Base-by-base conservation (phyloP, 2,113 vertebrate genomes). In the Craseonycteris thonglongyai region DNA sequence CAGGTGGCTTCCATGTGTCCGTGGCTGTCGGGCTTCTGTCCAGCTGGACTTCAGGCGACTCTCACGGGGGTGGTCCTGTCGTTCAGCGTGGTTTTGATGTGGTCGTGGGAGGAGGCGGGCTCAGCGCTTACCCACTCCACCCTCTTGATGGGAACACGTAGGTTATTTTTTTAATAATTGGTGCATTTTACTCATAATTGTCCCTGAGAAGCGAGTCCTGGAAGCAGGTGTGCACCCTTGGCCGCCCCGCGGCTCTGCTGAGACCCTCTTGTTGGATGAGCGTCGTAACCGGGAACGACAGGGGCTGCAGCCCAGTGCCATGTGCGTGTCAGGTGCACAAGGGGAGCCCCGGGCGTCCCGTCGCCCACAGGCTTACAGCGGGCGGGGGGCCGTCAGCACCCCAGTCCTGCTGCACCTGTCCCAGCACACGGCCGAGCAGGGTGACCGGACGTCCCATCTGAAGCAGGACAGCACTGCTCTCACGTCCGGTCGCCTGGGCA, bases 181-280 rank as follows among this genome's bases (percentile, higher is more conserved):
- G 4, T 9, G 7, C 3, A 4, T 19, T 15, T 83, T 28, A 7
- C 33, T 22, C 11, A 10, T 0, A 35, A 18, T 13, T 2, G 3
- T 2, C 5, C 14, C 33, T 24, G 16, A 6, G 6, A 16, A 7
- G n/a, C 5, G 0, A 7, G 45, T 22, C 7, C 19, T 6, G 33
- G 22, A 3, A 1, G 19, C n/a, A 7, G 28, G 1, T 3, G 3
- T 30, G 49, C 12, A 0, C 4, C 7, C 12, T 0, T 0, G 3
- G 15, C 4, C 24, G 0, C 9, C 10, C 10, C 61, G 28, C 7
- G 38, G 58, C 51, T 69, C 33, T 9, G 0, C 10, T 0, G 19
- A 14, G 58, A 49, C 3, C 0, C 6, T 63, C n/a, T 26, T 19
- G 1, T 4, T 11, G 33, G 14, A 0, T n/a, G 19, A 14, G 68